Evolutionary conservation across 2,888 invertebrate species (phyloP), one percentile per base, ranked within the genome.

Genomic region (Stenchaetothrips biformis): DNA sequence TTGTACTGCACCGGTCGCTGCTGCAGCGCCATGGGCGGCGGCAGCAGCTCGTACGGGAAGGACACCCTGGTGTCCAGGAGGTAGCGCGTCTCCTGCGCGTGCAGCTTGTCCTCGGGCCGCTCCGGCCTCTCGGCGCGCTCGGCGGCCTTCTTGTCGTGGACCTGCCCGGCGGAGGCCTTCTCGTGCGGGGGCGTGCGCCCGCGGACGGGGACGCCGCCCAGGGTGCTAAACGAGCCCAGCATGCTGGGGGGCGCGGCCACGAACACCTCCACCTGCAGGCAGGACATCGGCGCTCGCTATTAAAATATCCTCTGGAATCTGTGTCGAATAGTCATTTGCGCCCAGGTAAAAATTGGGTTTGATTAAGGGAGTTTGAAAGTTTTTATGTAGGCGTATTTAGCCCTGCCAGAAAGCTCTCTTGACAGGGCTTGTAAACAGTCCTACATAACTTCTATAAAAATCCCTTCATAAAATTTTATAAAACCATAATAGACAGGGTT

Each of bases 151-250:
- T 74, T 74, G 21, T 74, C 67, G 21, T 25, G 67, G 67, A 25
- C 67, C 18, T 77, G 77, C 16, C 78, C 80, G 11, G 78, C 80
- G n/a, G 87, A 88, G 82, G 86, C 84, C 85, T 85, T 89, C 79
- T 87, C 88, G 18, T 86, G 88, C 85, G 88, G 87, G 27, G 85
- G 87, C 74, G 86, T 84, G 83, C 89, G 88, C 83, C 90, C 88
- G 83, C 90, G 90, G 16, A 89, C 86, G 48, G 89, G 87, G 79
- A 90, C 89, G 81, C 91, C 87, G n/a, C 90, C 90, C 83, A 90
- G 91, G 21, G 89, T 88, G 83, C 89, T 89, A 85, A 91, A 91
- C 81, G 91, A 88, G 82, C 91, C 91, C 86, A 87, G 82, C 78
- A 88, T 84, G 53, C 83, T 82, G 0, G 84, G 83, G 8, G 84